Evolutionary conservation across 2,797 vertebrate species (phyloP).

Genomic region (Adrianichthys oophorus): DNA sequence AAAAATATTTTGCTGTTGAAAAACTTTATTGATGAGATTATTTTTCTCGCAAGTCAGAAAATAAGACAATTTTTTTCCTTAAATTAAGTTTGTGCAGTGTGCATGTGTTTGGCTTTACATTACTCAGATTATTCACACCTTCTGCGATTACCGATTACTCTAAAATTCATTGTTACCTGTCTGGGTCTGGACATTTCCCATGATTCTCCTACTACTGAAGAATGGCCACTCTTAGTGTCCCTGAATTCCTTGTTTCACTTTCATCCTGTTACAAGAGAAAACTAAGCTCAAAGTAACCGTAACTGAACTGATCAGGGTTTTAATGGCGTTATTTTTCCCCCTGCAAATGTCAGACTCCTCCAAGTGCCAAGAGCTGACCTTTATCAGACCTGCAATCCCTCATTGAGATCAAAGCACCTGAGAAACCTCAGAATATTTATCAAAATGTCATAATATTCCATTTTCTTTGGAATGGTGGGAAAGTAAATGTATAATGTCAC

Average conservation of each 20-base stretch:
- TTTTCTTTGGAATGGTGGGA: not conserved
- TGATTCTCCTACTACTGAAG: too few species aligned
- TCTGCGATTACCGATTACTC: too few species aligned
- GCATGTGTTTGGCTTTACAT: too few species aligned
- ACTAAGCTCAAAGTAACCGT: not conserved
- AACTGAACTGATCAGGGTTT: conserved; percentile 3
- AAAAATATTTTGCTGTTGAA: too few species aligned
- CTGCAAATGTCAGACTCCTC: conserved; percentile 15
- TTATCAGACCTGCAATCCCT: conserved; percentile 3
- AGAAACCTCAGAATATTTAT: not conserved
- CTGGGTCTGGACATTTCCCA: too few species aligned
- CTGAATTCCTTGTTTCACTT: not conserved
- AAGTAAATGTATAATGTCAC: not conserved
- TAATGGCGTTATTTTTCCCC: not conserved
- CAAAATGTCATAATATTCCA: conserved; percentile 15
- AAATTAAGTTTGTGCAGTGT: too few species aligned
- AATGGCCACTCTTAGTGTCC: too few species aligned
- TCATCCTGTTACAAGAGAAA: not conserved
- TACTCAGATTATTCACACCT: too few species aligned
- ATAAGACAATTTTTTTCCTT: too few species aligned
- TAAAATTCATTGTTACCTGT: too few species aligned
- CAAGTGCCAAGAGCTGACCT: conserved; percentile 3
- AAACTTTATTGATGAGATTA: too few species aligned
- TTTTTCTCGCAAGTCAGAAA: too few species aligned
- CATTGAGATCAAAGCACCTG: conserved; percentile 13